Conservation (phyloP, 1,140 invertebrate genomes). For the Eubasilissa regina region DNA sequence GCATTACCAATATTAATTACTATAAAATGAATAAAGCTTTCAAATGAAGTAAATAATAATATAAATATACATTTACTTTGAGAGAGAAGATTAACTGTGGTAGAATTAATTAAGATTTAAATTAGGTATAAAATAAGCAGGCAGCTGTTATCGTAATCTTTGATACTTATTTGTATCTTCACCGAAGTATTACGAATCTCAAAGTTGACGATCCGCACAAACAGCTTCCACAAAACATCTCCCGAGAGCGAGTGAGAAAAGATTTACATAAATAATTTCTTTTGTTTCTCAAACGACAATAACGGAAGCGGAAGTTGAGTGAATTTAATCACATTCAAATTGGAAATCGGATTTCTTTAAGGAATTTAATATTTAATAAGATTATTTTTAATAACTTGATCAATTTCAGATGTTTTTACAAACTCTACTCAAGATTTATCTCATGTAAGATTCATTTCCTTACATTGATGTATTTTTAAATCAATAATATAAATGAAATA, state of each 20-base stretch:
- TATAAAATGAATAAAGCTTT: too few species aligned
- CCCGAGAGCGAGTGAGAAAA: slow-evolving; percentile 14
- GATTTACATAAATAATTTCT: slow-evolving; percentile 50
- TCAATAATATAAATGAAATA: too few species aligned
- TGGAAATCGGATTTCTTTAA: slow-evolving; percentile 29
- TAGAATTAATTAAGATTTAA: slow-evolving; percentile 11
- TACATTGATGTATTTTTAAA: too few species aligned
- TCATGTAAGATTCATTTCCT: too few species aligned
- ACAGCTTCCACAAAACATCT: slow-evolving; percentile 23
- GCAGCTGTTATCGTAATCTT: slow-evolving; percentile 35
- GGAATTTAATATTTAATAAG: slow-evolving; percentile 34
- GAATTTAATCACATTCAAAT: slow-evolving; percentile 43
- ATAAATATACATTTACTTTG: too few species aligned
- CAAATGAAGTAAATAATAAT: too few species aligned
- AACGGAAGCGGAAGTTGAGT: slow-evolving; percentile 28
- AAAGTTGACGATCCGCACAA: slow-evolving; percentile 32
- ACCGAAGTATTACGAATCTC: not conserved
- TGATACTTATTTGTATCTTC: slow-evolving; percentile 34
- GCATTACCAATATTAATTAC: too few species aligned
- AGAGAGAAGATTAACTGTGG: not conserved
- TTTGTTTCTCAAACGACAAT: slow-evolving; percentile 33
- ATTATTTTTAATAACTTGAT: too few species aligned
- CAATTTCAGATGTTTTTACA: too few species aligned
- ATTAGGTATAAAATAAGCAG: slow-evolving; percentile 6
- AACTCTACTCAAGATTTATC: too few species aligned